Percentiles rank a stretch among this genome's conserved stretches.
These are phyloP conservation scores for Esperia sulphurella DNA, from an alignment of 2,888 invertebrate species.

Conservation along the genomic window DNA sequence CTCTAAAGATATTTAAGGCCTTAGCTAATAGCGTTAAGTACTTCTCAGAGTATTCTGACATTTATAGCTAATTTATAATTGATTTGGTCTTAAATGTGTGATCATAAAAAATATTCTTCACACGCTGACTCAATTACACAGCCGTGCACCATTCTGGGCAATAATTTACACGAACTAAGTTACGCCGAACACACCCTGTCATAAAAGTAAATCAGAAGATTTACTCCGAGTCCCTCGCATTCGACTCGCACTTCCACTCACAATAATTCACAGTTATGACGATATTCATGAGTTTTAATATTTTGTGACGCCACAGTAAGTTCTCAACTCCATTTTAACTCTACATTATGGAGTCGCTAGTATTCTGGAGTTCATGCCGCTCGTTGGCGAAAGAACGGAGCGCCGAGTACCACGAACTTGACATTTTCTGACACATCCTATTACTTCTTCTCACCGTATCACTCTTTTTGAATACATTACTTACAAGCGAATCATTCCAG, in stretches of 20 bases:
- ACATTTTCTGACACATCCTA: no score
- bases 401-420: no score
- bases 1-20: no score
- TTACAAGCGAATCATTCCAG: no score
- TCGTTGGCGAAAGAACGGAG: neutral
- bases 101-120: no score
- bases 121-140: neutral
- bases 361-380: no score
- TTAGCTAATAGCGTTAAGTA: no score
- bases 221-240: conserved; percentile 18
- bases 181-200: conserved; percentile 22
- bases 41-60: no score
- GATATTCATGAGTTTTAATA: conserved; percentile 1
- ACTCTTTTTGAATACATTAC: no score
- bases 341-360: neutral
- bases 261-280: neutral
- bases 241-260: neutral
- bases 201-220: conserved; percentile 34
- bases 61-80: no score
- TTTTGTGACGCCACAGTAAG: conserved; percentile 1
- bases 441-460: no score
- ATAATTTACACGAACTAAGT: neutral
- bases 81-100: no score
- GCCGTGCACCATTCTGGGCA: neutral
- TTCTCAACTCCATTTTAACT: neutral